These are phyloP conservation scores for Hypercompe scribonia DNA, from an alignment of 2,888 invertebrate species.

Conservation along the genomic window DNA sequence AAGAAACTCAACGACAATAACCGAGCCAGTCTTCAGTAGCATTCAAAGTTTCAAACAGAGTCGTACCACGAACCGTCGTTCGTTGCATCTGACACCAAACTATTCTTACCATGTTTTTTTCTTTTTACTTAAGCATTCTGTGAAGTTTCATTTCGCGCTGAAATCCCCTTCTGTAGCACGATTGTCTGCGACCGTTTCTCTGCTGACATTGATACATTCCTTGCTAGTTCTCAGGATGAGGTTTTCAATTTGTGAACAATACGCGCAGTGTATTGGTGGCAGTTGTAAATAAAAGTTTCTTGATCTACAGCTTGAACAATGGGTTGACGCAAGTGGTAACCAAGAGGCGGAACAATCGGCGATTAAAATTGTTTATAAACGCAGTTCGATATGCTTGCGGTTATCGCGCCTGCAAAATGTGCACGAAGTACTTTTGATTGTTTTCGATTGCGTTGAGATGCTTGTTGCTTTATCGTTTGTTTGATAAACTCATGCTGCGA, in stretches of 20 bases:
- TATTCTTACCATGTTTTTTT: conserved; percentile 69
- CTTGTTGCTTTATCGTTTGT: conserved; percentile 41
- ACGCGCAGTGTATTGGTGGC: conserved; percentile 61
- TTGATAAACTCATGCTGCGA: conserved; percentile 39
- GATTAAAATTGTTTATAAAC: conserved; percentile 82
- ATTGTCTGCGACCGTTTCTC: conserved; percentile 64
- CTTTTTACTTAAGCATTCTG: conserved; percentile 74
- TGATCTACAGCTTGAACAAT: conserved; percentile 70
- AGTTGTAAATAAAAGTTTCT: conserved; percentile 59
- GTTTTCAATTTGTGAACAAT: conserved; percentile 65
- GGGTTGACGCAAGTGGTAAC: conserved; percentile 70
- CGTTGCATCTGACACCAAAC: conserved; percentile 82
- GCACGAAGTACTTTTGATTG: conserved; percentile 47
- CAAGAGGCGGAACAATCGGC: conserved; percentile 78
- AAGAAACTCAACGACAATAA: conserved; percentile 52
- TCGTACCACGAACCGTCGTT: conserved; percentile 72
- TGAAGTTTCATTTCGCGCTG: conserved; percentile 75
- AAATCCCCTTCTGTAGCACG: conserved; percentile 59
- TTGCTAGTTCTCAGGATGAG: conserved; percentile 55
- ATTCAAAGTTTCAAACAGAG: conserved; percentile 71
- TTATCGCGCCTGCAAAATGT: conserved; percentile 61
- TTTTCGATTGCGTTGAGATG: conserved; percentile 50
- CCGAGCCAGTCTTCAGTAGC: conserved; percentile 50
- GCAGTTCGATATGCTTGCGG: conserved; percentile 68
- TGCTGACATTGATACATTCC: conserved; percentile 73